Conservation (phyloP, 2,888 invertebrate species). For the Brenthis hecate region DNA sequence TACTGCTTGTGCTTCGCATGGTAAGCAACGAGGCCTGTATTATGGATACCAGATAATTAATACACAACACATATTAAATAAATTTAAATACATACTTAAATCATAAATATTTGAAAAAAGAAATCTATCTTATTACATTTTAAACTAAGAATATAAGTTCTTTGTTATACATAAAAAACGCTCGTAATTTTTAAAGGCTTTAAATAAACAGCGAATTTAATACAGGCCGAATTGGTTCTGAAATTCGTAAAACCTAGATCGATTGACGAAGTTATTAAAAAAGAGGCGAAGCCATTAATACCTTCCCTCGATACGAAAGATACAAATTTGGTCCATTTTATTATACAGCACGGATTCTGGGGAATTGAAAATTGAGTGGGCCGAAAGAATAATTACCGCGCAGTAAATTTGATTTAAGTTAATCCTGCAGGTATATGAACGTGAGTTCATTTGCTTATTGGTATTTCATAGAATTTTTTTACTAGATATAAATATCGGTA, state of each 20-base stretch:
- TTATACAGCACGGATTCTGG: constrained; percentile 38
- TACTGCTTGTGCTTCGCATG: too few relatives aligned
- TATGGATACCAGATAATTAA: too few relatives aligned
- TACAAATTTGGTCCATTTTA: constrained; percentile 42
- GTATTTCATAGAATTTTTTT: background rate
- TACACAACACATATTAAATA: too few relatives aligned
- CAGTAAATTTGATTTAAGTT: constrained; percentile 38
- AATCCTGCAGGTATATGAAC: constrained; percentile 26
- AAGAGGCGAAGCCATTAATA: constrained; percentile 39
- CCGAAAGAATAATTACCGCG: constrained; percentile 40
- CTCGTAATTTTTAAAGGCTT: background rate
- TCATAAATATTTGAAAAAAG: too few relatives aligned
- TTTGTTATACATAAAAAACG: background rate
- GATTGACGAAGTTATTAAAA: constrained; percentile 36
- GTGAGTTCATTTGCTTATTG: constrained; percentile 23
- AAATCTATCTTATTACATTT: too few relatives aligned
- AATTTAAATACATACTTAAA: too few relatives aligned
- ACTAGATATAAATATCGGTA: too few relatives aligned
- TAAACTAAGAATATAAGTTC: too few relatives aligned
- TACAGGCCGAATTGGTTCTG: background rate
- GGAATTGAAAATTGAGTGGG: constrained; percentile 41
- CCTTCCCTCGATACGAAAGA: constrained; percentile 28
- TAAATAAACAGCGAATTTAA: background rate
- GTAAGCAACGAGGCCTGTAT: too few relatives aligned
- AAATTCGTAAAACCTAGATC: constrained; percentile 37